Evolutionary conservation across 23 tunicate genomes (phyloP).

Genomic region (Phallusia fumigata): DNA sequence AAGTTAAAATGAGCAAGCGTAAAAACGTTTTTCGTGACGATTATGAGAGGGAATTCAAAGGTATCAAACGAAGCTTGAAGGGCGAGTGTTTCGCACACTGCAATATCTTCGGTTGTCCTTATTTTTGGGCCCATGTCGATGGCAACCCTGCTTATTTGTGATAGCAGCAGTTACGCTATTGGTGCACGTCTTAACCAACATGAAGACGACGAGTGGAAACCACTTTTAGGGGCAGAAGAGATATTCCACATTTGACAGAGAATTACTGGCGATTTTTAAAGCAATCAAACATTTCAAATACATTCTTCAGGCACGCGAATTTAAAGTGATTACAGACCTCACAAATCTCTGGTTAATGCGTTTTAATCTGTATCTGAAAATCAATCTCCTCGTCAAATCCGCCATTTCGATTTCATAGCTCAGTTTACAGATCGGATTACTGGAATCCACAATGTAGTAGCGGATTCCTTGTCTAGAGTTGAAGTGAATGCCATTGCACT

Average conservation of each 20-base stretch:
- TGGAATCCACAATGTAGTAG: constrained; percentile 15
- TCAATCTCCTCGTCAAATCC: constrained; percentile 16
- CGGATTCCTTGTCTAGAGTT: neutral
- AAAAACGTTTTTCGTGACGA: too few relatives aligned
- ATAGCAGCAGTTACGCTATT: neutral
- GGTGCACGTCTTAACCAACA: constrained; percentile 11
- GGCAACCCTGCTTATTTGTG: constrained; percentile 8
- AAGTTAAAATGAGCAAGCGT: too few relatives aligned
- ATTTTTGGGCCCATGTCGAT: too few relatives aligned
- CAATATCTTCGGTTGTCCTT: too few relatives aligned
- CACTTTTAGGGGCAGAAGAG: neutral
- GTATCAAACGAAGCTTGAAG: too few relatives aligned
- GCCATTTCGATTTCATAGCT: constrained; percentile 19
- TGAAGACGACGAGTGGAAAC: neutral
- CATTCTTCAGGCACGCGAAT: constrained; percentile 4
- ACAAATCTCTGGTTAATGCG: constrained; percentile 16
- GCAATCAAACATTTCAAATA: constrained; percentile 5
- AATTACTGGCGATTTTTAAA: constrained; percentile 12
- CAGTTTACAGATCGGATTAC: neutral
- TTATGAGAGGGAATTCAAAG: too few relatives aligned
- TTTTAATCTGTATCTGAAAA: neutral
- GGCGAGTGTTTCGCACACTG: too few relatives aligned
- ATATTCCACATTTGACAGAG: constrained; percentile 7
- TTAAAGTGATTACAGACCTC: constrained; percentile 21
- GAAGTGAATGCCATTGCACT: neutral